A percentile compares a stretch with the other conserved stretches of the same genome.
Evolutionary conservation across 2,888 invertebrate species (phyloP).

Genomic region (Drosophila atripex): DNA sequence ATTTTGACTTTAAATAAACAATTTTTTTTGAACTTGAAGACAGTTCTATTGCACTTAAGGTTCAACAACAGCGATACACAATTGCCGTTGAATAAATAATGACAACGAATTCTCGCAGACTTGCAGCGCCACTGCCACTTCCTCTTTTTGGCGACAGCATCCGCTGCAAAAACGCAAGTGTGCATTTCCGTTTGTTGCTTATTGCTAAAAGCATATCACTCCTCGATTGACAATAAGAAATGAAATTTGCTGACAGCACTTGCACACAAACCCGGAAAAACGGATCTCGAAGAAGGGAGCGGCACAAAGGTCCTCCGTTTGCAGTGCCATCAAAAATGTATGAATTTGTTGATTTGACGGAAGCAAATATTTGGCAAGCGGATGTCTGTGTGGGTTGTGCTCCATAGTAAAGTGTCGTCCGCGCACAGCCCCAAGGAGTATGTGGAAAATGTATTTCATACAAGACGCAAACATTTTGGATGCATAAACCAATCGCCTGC

Average conservation of each 20-base stretch:
- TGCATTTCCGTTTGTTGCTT: slow-evolving; percentile 63
- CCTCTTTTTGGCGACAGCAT: slow-evolving; percentile 26
- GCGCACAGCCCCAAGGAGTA: slow-evolving; percentile 37
- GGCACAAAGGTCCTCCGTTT: slow-evolving; percentile 39
- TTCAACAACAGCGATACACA: slow-evolving; percentile 18
- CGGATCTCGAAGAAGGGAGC: background rate
- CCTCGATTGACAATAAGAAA: slow-evolving; percentile 63
- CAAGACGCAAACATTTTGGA: slow-evolving; percentile 33
- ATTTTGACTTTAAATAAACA: background rate
- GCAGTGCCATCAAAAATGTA: slow-evolving; percentile 65
- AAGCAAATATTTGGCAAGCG: slow-evolving; percentile 71
- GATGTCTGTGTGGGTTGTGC: slow-evolving; percentile 53
- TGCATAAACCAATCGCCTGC: slow-evolving; percentile 33
- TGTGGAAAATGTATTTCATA: slow-evolving; percentile 56
- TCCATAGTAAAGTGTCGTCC: slow-evolving; percentile 14
- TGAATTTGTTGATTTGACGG: slow-evolving; percentile 76
- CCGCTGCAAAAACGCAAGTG: slow-evolving; percentile 46
- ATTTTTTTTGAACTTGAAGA: background rate
- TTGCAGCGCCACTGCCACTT: slow-evolving; percentile 44
- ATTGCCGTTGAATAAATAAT: slow-evolving; percentile 59
- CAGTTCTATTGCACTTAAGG: background rate
- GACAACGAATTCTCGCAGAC: slow-evolving; percentile 46
- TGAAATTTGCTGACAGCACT: slow-evolving; percentile 52
- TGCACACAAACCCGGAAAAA: slow-evolving; percentile 19
- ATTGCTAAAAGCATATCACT: slow-evolving; percentile 59